These are phyloP conservation scores for Thaumetopoea pityocampa DNA, from an alignment of 1,140 invertebrate species.

Conservation along the genomic window DNA sequence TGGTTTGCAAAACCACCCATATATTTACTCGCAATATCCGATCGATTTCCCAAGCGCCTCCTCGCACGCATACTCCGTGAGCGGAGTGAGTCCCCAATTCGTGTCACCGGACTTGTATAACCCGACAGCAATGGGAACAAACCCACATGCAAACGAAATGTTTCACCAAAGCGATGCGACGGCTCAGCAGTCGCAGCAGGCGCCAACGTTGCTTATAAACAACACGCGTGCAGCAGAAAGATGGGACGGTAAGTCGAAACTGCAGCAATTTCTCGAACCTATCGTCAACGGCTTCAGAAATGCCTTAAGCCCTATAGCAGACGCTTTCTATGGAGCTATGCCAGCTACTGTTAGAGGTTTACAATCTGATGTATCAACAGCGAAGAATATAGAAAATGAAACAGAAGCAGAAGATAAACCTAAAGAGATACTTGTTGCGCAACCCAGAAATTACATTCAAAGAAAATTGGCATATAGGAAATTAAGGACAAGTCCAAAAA, in stretches of 20 bases:
- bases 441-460: conserved; percentile 59
- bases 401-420: conserved; percentile 32
- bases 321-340: conserved; percentile 57
- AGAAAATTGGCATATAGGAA: conserved; percentile 55
- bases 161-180: conserved; percentile 58
- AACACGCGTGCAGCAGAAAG: conserved; percentile 63
- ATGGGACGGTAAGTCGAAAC: conserved; percentile 74
- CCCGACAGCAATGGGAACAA: conserved; percentile 47
- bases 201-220: conserved; percentile 59
- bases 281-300: conserved; percentile 50
- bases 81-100: conserved; percentile 63
- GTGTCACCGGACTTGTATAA: conserved; percentile 65
- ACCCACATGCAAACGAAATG: conserved; percentile 59
- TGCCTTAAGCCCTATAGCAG: conserved; percentile 57
- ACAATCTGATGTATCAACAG: conserved; percentile 45
- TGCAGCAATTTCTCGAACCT: conserved; percentile 63
- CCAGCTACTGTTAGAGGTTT: conserved; percentile 59
- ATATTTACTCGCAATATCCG: conserved; percentile 73
- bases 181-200: conserved; percentile 72
- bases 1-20: conserved; percentile 68
- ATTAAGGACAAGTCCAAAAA: conserved; percentile 49
- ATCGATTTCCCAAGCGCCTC: conserved; percentile 72
- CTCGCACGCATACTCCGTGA: conserved; percentile 70
- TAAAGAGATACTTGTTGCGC: conserved; percentile 53
- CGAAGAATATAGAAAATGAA: conserved; percentile 39